Evolutionary conservation across 2,797 vertebrate genomes (phyloP).

Genomic region (Champsocephalus esox): DNA sequence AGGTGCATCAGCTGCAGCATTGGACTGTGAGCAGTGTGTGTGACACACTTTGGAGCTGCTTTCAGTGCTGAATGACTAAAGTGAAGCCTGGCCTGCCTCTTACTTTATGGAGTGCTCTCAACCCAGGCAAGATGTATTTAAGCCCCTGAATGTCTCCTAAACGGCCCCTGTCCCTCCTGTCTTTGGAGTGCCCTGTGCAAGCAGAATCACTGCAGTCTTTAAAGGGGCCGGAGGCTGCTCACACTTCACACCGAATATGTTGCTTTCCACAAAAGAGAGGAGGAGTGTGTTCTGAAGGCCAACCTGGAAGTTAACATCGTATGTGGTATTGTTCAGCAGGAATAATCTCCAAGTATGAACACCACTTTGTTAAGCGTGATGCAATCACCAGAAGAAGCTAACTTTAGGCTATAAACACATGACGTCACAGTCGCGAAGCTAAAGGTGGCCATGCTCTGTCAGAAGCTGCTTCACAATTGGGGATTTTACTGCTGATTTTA

Average conservation of each 20-base stretch:
- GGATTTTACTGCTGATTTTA: too few relatives aligned
- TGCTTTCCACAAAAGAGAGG: background rate
- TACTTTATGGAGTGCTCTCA: background rate
- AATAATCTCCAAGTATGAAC: too few relatives aligned
- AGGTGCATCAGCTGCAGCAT: background rate
- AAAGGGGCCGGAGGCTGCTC: background rate
- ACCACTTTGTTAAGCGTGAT: too few relatives aligned
- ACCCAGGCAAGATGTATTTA: background rate
- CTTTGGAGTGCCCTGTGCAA: background rate
- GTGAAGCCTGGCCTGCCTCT: background rate
- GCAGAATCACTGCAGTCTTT: background rate
- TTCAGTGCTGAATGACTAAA: background rate
- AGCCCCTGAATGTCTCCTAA: background rate
- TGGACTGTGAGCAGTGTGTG: background rate
- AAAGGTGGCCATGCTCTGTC: too few relatives aligned
- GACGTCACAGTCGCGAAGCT: too few relatives aligned
- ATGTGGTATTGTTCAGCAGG: too few relatives aligned
- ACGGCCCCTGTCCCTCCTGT: background rate
- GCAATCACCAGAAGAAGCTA: too few relatives aligned
- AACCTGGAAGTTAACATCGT: too few relatives aligned
- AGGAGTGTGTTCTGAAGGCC: too few relatives aligned
- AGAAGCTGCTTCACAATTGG: too few relatives aligned
- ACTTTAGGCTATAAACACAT: too few relatives aligned
- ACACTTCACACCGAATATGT: background rate
- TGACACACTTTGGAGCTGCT: background rate